phyloP scores from a whole-genome alignment of 2,113 vertebrate genomes.

The Salminus brasiliensis region DNA sequence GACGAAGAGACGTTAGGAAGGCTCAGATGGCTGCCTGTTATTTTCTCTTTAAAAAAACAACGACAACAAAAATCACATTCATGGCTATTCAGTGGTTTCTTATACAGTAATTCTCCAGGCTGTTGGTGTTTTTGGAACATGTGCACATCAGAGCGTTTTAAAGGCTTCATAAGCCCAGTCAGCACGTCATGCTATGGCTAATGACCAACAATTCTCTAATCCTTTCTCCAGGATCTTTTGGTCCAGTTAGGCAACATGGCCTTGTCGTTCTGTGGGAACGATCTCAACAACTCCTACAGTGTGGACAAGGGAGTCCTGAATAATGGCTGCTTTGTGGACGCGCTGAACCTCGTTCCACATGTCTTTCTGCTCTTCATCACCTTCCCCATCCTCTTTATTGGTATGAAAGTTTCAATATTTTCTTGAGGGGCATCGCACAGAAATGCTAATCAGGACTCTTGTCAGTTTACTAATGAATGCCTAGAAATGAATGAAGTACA shows the following conservation, averaged over 20 bases:
- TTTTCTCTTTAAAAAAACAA: not conserved
- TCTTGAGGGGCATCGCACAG: too few species aligned
- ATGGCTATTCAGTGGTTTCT: not conserved
- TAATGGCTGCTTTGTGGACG: slow-evolving; percentile 96
- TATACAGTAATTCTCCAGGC: not conserved
- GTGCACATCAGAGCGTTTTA: too few species aligned
- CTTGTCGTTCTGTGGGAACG: slow-evolving; percentile 89
- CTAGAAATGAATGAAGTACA: too few species aligned
- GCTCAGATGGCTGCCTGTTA: not conserved
- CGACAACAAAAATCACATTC: not conserved
- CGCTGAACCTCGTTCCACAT: slow-evolving; percentile 95
- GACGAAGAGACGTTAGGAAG: not conserved
- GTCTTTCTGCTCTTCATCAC: slow-evolving; percentile 98
- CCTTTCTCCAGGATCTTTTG: slow-evolving; percentile 54
- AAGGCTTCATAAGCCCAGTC: not conserved
- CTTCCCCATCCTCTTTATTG: slow-evolving; percentile 97
- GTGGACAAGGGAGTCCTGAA: slow-evolving; percentile 83
- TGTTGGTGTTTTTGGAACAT: too few species aligned
- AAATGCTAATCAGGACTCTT: too few species aligned
- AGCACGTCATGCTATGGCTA: not conserved
- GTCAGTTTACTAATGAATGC: too few species aligned
- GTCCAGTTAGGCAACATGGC: slow-evolving; percentile 70
- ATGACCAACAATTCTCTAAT: not conserved
- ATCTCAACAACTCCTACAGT: slow-evolving; percentile 81
- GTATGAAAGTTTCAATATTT: slow-evolving; percentile 72